These are phyloP conservation scores for Idaea biselata DNA, from an alignment of 2,888 invertebrate species.

Conservation along the genomic window DNA sequence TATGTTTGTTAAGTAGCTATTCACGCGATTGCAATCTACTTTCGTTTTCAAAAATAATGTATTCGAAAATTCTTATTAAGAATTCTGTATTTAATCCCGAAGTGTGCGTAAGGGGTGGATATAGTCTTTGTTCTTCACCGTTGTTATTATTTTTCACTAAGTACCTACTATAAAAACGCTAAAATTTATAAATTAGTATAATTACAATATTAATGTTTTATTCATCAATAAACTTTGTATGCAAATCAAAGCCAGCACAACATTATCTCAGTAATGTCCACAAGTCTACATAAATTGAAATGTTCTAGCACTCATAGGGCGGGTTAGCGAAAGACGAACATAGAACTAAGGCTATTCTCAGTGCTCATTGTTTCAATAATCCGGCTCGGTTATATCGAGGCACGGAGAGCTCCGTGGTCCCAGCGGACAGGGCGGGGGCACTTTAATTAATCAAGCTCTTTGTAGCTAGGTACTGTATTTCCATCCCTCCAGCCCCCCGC, in stretches of 20 bases:
- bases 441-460: constrained; percentile 78
- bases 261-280: constrained; percentile 1
- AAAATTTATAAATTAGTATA: too few relatives aligned
- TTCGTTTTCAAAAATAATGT: too few relatives aligned
- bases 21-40: too few relatives aligned
- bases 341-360: constrained; percentile 51
- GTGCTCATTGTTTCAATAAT: constrained; percentile 61
- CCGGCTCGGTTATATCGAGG: constrained; percentile 52
- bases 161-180: too few relatives aligned
- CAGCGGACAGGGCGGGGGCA: constrained; percentile 68
- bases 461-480: constrained; percentile 31
- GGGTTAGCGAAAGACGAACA: constrained; percentile 19
- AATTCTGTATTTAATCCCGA: too few relatives aligned
- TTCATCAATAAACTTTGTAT: not conserved
- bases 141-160: too few relatives aligned
- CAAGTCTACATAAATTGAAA: not conserved
- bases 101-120: too few relatives aligned
- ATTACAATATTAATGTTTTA: not conserved
- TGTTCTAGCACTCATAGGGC: not conserved
- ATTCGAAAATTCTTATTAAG: too few relatives aligned
- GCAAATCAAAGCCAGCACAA: not conserved
- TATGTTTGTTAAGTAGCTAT: too few relatives aligned
- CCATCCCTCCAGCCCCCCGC: constrained; percentile 53
- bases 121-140: too few relatives aligned
- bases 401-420: constrained; percentile 44